A percentile compares a stretch with the other conserved stretches of the same genome.
Evolutionary conservation across 2,888 invertebrate genomes (phyloP).

Genomic region (Drosophila colorata): DNA sequence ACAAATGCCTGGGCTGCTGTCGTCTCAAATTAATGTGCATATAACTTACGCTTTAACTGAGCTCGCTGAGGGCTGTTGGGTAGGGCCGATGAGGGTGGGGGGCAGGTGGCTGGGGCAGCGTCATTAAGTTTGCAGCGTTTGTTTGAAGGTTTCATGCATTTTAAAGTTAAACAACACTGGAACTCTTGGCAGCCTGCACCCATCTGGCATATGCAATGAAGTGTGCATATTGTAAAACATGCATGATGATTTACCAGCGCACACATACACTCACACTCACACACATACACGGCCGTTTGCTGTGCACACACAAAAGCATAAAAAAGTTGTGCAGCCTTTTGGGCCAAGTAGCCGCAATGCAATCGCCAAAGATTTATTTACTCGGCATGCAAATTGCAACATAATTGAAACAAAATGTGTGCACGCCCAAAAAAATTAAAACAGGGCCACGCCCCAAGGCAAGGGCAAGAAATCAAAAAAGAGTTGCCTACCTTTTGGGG

Average conservation of each 20-base stretch:
- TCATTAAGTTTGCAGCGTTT: conserved; percentile 71
- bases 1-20: conserved; percentile 70
- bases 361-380: conserved; percentile 65
- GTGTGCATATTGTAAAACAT: conserved; percentile 72
- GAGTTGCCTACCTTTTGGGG: conserved; percentile 35
- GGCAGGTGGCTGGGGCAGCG: conserved; percentile 1
- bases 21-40: conserved; percentile 75
- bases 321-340: conserved; percentile 40
- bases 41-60: conserved; percentile 52
- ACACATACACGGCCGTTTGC: neutral
- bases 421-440: neutral
- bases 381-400: conserved; percentile 68
- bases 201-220: conserved; percentile 68
- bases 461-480: neutral
- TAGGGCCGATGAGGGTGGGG: neutral
- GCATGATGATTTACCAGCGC: conserved; percentile 70
- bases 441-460: conserved; percentile 2
- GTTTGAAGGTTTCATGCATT: conserved; percentile 67
- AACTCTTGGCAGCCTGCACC: conserved; percentile 20
- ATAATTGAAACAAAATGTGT: conserved; percentile 71
- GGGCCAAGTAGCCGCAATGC: conserved; percentile 34
- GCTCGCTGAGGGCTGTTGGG: neutral
- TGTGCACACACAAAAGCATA: conserved; percentile 14
- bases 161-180: conserved; percentile 53
- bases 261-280: conserved; percentile 23